A percentile compares a stretch with the other conserved stretches of the same genome.
Evolutionary conservation across 2,113 vertebrate species (phyloP).

Genomic region (Pao palembangensis): DNA sequence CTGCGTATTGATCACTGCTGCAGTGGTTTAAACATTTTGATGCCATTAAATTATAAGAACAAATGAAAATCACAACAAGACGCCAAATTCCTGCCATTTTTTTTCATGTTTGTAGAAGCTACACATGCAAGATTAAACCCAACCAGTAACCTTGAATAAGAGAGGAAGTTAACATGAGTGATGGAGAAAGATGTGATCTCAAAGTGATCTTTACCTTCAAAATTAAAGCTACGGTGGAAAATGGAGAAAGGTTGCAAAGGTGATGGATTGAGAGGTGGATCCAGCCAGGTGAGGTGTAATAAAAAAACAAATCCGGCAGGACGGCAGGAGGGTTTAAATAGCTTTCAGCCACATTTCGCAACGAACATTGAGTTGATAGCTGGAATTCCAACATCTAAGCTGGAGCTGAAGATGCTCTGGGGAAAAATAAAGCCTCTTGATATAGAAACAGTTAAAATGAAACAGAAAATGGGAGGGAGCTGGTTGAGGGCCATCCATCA

Average conservation of each 20-base stretch:
- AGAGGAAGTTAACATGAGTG: not conserved
- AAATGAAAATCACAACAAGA: too few relatives aligned
- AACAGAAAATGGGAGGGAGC: not conserved
- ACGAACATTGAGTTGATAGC: not conserved
- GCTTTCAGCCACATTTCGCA: not conserved
- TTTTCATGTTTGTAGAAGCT: not conserved
- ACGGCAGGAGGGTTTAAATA: not conserved
- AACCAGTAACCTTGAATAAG: not conserved
- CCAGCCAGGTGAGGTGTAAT: not conserved
- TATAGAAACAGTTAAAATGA: not conserved
- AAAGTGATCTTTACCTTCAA: not conserved
- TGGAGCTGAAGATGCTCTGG: not conserved
- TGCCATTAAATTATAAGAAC: too few relatives aligned
- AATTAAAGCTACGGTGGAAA: not conserved
- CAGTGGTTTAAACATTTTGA: not conserved
- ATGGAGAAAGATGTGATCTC: not conserved
- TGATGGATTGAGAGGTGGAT: not conserved
- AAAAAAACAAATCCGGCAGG: not conserved
- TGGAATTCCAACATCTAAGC: not conserved
- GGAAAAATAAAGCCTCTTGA: not conserved
- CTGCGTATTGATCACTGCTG: too few relatives aligned
- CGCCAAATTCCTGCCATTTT: not conserved
- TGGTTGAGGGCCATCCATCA: constrained; percentile 20
- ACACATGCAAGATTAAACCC: not conserved
- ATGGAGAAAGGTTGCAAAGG: too few relatives aligned